Evolutionary conservation across 2,888 invertebrate genomes (phyloP).

Genomic region (Drosophila meridiana): DNA sequence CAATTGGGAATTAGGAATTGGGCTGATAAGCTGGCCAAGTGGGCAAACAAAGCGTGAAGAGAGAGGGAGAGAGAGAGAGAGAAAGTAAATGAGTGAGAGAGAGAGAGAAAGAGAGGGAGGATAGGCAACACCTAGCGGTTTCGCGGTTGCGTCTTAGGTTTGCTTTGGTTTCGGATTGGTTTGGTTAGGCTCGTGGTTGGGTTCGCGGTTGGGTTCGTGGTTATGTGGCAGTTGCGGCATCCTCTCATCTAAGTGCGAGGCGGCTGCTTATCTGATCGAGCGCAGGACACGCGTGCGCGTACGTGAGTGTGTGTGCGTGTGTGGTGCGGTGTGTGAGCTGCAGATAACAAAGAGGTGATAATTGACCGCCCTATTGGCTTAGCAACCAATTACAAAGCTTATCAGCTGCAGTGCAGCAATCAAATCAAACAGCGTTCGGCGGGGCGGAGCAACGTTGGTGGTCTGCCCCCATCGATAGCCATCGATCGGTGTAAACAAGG

Average conservation of each 20-base stretch:
- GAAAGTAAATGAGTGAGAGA: neutral
- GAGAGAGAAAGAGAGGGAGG: constrained; percentile 1
- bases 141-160: constrained; percentile 52
- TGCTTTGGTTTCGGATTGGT: constrained; percentile 37
- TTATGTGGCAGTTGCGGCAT: constrained; percentile 55
- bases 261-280: constrained; percentile 61
- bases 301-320: constrained; percentile 5
- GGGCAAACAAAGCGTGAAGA: constrained; percentile 55
- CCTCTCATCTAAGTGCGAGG: constrained; percentile 67
- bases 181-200: constrained; percentile 35
- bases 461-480: constrained; percentile 43
- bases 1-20: constrained; percentile 40
- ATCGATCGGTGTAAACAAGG: constrained; percentile 44
- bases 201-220: constrained; percentile 29
- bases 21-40: constrained; percentile 55
- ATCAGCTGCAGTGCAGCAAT: constrained; percentile 56
- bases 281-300: constrained; percentile 59
- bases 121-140: constrained; percentile 43
- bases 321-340: constrained; percentile 32
- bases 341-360: constrained; percentile 81
- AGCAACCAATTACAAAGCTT: constrained; percentile 75
- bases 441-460: constrained; percentile 66
- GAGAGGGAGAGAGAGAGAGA: neutral
- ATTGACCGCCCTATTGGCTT: constrained; percentile 76
- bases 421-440: constrained; percentile 57